A percentile compares a stretch with the other conserved stretches of the same genome.
Evolutionary conservation across 1,140 invertebrate genomes (phyloP).

Genomic region (Drosophila mojavensis): DNA sequence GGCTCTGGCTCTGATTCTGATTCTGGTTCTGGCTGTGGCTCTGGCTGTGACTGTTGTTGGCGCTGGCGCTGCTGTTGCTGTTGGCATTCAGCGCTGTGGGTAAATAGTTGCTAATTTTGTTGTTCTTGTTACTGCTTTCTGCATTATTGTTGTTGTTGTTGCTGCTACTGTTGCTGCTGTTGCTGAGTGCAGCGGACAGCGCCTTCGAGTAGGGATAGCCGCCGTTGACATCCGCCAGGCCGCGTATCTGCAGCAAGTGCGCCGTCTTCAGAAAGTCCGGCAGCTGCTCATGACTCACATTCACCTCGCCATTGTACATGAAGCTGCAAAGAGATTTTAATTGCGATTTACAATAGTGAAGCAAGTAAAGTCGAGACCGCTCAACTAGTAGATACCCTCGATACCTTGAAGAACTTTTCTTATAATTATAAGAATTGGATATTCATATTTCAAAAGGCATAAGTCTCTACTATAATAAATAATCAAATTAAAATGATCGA

Average conservation of each 20-base stretch:
- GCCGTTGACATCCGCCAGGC: slow-evolving; percentile 92
- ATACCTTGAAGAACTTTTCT: too few relatives aligned
- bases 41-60: slow-evolving; percentile 38
- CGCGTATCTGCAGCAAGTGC: slow-evolving; percentile 95
- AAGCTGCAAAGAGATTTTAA: slow-evolving; percentile 86
- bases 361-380: too few relatives aligned
- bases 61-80: slow-evolving; percentile 31
- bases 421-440: too few relatives aligned
- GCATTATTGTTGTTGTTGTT: slow-evolving; percentile 63
- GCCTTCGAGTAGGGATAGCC: slow-evolving; percentile 75
- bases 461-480: too few relatives aligned
- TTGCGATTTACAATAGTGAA: background rate
- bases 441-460: too few relatives aligned
- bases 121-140: slow-evolving; percentile 20
- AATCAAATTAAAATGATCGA: too few relatives aligned
- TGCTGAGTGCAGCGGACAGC: slow-evolving; percentile 59
- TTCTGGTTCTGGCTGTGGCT: slow-evolving; percentile 30
- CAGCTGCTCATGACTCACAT: slow-evolving; percentile 95
- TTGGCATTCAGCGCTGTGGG: slow-evolving; percentile 7
- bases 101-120: background rate
- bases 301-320: slow-evolving; percentile 97
- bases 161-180: slow-evolving; percentile 74
- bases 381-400: too few relatives aligned
- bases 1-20: slow-evolving; percentile 48
- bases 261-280: slow-evolving; percentile 95